These are phyloP conservation scores for Gastrophryne carolinensis DNA, from an alignment of 2,797 vertebrate species.

Conservation along the genomic window DNA sequence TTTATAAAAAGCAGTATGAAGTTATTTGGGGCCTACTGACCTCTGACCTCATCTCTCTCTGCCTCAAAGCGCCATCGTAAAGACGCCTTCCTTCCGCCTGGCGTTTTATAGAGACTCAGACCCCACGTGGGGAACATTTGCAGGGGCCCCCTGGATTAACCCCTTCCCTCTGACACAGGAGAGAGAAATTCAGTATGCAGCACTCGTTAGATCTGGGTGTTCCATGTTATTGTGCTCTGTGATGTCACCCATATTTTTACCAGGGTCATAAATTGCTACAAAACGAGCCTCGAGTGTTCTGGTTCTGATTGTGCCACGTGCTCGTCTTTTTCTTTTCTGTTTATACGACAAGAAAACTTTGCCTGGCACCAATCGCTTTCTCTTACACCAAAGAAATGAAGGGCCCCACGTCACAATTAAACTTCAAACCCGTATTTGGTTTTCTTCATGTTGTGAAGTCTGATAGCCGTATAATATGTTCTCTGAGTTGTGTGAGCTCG, in stretches of 20 bases:
- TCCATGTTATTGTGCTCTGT: background rate
- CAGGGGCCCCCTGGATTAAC: constrained; percentile 39
- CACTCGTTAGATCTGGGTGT: background rate
- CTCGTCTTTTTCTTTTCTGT: too few relatives aligned
- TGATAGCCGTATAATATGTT: too few relatives aligned
- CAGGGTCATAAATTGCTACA: too few relatives aligned
- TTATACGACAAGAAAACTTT: too few relatives aligned
- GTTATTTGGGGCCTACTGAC: constrained; percentile 51
- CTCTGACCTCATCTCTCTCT: constrained; percentile 46
- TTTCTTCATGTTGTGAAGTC: too few relatives aligned
- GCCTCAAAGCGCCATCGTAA: constrained; percentile 51
- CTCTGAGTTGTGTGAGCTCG: too few relatives aligned
- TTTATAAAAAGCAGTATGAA: constrained; percentile 47
- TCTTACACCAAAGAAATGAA: too few relatives aligned
- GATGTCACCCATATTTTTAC: background rate
- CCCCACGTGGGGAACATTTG: constrained; percentile 48
- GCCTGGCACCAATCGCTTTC: too few relatives aligned
- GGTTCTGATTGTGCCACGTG: background rate
- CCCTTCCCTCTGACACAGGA: background rate
- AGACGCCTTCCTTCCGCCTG: constrained; percentile 49
- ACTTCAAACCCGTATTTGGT: too few relatives aligned
- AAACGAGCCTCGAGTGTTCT: background rate
- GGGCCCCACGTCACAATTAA: too few relatives aligned
- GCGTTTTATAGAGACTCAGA: constrained; percentile 48
- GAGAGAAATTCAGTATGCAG: background rate